These are phyloP conservation scores for Ophonus ardosiacus DNA, from an alignment of 2,888 invertebrate species.

Conservation along the genomic window DNA sequence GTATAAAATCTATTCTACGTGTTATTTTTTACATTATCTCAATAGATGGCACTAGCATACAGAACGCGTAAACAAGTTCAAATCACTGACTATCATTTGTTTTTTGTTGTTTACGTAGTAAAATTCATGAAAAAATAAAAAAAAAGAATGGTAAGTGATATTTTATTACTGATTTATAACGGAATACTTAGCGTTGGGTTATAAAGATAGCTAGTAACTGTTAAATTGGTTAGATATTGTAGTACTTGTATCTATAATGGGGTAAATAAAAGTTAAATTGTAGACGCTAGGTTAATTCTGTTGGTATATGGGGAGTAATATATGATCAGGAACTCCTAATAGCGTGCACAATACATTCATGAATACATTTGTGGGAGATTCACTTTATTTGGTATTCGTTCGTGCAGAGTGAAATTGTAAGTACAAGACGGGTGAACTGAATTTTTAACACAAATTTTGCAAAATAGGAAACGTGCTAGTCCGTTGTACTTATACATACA, in stretches of 20 bases:
- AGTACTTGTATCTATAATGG: no score
- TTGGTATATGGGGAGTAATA: neutral
- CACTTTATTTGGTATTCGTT: conserved; percentile 57
- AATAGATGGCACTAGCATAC: no score
- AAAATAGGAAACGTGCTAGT: conserved; percentile 48
- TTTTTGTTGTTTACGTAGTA: neutral
- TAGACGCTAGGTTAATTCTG: neutral
- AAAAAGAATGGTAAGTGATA: neutral
- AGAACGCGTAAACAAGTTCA: no score
- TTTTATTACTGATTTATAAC: neutral
- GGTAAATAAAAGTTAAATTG: neutral
- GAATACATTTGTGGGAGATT: conserved; percentile 42
- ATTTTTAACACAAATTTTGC: conserved; percentile 53
- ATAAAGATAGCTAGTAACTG: neutral
- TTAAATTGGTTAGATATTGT: neutral
- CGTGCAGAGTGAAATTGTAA: conserved; percentile 57
- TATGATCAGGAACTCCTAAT: conserved; percentile 31
- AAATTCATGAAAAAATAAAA: neutral
- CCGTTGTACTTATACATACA: conserved; percentile 34
- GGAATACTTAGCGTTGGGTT: neutral
- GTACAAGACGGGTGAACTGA: conserved; percentile 48
- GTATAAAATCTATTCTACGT: no score
- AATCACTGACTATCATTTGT: neutral
- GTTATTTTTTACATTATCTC: no score
- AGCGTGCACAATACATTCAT: conserved; percentile 29